These are phyloP conservation scores for Myotis myotis DNA, from an alignment of 2,797 vertebrate species.

Conservation along the genomic window DNA sequence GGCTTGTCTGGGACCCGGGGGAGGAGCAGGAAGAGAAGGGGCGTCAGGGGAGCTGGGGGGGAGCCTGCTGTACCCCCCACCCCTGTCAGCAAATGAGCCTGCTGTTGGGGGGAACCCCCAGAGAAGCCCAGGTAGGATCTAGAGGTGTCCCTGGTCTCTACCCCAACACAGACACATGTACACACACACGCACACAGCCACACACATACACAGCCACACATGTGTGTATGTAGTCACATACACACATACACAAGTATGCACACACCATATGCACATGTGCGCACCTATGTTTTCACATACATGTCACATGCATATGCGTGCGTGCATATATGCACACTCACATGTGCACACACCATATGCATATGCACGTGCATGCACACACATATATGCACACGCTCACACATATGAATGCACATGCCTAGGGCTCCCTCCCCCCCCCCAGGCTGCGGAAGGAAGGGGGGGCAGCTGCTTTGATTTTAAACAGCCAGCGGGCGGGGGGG, in stretches of 20 bases:
- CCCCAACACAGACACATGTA: rapidly evolving
- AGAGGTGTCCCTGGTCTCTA: not conserved
- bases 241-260: too few species aligned
- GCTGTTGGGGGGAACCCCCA: not conserved
- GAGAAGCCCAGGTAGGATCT: not conserved
- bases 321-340: too few species aligned
- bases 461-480: not conserved
- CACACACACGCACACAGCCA: too few species aligned
- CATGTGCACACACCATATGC: too few species aligned
- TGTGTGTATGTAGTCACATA: too few species aligned
- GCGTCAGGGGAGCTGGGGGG: not conserved
- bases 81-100: not conserved
- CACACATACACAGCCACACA: too few species aligned
- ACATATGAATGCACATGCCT: not conserved
- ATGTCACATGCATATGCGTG: too few species aligned
- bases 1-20: slow-evolving; percentile 89
- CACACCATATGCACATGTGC: too few species aligned
- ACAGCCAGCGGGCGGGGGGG: not conserved
- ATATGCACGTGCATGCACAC: rapidly evolving
- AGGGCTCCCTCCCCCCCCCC: too few species aligned
- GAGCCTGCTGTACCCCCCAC: rapidly evolving
- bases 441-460: not conserved
- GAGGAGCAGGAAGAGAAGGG: slow-evolving; percentile 4
- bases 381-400: not conserved
- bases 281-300: too few species aligned